These are phyloP conservation scores for Augiades crinisus DNA, from an alignment of 2,888 invertebrate species.

Conservation along the genomic window DNA sequence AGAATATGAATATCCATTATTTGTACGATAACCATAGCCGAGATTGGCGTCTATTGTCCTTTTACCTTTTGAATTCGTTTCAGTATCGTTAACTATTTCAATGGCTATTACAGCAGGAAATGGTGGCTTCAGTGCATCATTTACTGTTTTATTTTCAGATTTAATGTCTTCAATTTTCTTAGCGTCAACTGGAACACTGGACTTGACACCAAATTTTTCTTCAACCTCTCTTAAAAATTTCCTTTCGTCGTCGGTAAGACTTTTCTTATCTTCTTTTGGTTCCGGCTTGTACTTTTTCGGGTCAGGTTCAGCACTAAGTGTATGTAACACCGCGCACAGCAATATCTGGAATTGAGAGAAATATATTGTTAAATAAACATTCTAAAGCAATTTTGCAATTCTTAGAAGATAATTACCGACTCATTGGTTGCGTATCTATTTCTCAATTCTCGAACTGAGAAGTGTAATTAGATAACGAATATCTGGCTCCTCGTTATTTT, in stretches of 20 bases:
- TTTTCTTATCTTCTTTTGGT: conserved; percentile 48
- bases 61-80: conserved; percentile 80
- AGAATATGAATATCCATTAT: conserved; percentile 74
- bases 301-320: conserved; percentile 57
- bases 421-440: conserved; percentile 45
- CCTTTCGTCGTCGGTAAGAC: conserved; percentile 64
- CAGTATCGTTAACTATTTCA: conserved; percentile 82
- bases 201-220: conserved; percentile 69
- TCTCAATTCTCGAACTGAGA: conserved; percentile 46
- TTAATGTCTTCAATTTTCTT: conserved; percentile 38
- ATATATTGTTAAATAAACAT: neutral
- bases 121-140: conserved; percentile 39
- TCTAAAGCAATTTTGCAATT: neutral
- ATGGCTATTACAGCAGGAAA: conserved; percentile 83
- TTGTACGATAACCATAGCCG: conserved; percentile 84
- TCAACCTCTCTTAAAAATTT: conserved; percentile 73
- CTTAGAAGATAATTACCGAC: conserved; percentile 31
- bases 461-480: conserved; percentile 55
- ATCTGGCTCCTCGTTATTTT: conserved; percentile 43
- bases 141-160: conserved; percentile 30
- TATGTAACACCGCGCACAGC: conserved; percentile 48
- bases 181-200: conserved; percentile 45
- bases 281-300: conserved; percentile 69
- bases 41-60: conserved; percentile 87
- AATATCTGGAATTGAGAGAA: conserved; percentile 62